Base-by-base conservation (phyloP, 2,888 invertebrate genomes). In the Crocallis elinguaria region DNA sequence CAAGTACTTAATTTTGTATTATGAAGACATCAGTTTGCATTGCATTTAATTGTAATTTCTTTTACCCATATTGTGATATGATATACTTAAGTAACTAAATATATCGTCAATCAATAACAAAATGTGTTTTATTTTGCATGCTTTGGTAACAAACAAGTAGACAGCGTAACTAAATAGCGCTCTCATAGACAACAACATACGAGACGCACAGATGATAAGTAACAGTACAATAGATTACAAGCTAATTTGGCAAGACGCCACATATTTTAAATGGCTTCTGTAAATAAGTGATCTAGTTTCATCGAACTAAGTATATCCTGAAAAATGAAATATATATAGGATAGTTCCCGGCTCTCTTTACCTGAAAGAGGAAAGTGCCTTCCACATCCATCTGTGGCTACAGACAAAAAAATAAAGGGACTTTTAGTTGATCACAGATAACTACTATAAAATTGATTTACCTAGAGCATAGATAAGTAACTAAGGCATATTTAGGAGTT, bases 41-140 rank as follows among this genome's bases (percentile, higher is more conserved):
- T 82, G 85, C 84, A 85, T 85, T 86, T 84, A 81, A 71, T 69
- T 73, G 69, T 78, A 72, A 76, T 74, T 55, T 69, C 57, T 71
- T 68, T 71, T 61, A 65, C 71, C 69, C 70, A 67, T 72, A 80
- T 80, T 82, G 82, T 84, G 82, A 84, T 84, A 84, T 78, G 60
- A 69, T 75, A 67, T 69, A 63, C 67, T 33, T 77, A 79, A 76
- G 71, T 70, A 62, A 79, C 77, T 67, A 62, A 61, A 69, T 74
- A 64, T 69, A 66, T 73, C 69, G 38, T 55, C 43, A 49, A 57
- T 57, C 49, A 17, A 49, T 51, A n/a, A n/a, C n/a, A n/a, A n/a
- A n/a, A n/a, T n/a, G n/a, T n/a, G n/a, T n/a, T n/a, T n/a, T n/a
- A n/a, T n/a, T n/a, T n/a, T n/a, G n/a, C n/a, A n/a, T n/a, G n/a